A percentile compares a stretch with the other conserved stretches of the same genome.
Conservation (phyloP, 2,888 invertebrate species). For the Mesorhabditis spiculigera region DNA sequence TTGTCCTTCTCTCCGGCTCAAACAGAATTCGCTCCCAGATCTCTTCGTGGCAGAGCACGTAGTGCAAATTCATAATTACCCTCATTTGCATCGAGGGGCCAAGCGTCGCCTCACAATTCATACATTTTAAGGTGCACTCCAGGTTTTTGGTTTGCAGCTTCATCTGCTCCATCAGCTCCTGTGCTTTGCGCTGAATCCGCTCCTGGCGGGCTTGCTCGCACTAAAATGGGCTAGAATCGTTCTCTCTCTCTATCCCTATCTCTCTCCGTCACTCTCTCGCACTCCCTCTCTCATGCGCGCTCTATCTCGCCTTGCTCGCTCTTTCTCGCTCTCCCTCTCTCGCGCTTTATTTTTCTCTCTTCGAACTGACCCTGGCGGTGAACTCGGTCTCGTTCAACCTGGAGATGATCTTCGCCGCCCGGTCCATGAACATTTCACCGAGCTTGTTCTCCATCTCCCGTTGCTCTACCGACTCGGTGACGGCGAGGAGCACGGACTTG, state of each 20-base stretch:
- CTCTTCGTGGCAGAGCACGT: not conserved
- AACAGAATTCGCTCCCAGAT: not conserved
- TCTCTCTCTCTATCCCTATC: too few relatives aligned
- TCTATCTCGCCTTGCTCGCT: too few relatives aligned
- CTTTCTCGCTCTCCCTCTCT: too few relatives aligned
- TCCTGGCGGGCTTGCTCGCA: too few relatives aligned
- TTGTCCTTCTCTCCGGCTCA: not conserved
- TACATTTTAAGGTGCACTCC: not conserved
- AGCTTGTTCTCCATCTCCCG: not conserved
- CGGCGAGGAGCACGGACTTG: constrained; percentile 41
- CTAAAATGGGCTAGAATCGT: too few relatives aligned
- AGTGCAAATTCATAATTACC: not conserved
- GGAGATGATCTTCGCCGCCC: not conserved
- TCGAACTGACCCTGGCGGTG: not conserved
- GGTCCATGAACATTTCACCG: not conserved
- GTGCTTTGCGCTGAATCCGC: too few relatives aligned
- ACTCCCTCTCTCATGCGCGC: too few relatives aligned
- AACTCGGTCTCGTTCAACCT: not conserved
- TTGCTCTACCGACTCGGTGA: not conserved
- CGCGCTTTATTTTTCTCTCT: too few relatives aligned
- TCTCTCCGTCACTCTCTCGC: too few relatives aligned
- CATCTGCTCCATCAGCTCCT: not conserved
- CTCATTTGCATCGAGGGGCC: not conserved
- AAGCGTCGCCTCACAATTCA: not conserved
- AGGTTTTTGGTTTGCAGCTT: not conserved